Conservation (phyloP, 2,888 invertebrate genomes). For the Melanargia galathea region DNA sequence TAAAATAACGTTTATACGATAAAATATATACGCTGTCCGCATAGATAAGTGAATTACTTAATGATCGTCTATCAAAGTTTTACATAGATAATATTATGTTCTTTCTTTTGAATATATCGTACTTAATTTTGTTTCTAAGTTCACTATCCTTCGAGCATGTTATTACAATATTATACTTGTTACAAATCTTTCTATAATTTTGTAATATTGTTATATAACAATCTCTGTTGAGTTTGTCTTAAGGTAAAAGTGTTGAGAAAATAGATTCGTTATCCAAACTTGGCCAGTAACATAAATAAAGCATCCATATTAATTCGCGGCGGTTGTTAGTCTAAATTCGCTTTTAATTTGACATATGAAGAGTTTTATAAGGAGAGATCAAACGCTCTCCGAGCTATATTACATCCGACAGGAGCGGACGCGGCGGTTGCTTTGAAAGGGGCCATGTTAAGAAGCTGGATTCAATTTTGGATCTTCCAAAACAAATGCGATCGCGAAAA, state of each 20-base stretch:
- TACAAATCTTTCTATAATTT: too few relatives aligned
- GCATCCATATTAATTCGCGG: constrained; percentile 26
- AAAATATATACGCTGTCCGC: neutral
- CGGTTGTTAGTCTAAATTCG: constrained; percentile 35
- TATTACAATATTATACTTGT: neutral
- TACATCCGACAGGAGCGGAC: constrained; percentile 58
- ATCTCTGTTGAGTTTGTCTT: too few relatives aligned
- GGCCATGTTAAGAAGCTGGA: constrained; percentile 43
- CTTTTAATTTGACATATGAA: constrained; percentile 45
- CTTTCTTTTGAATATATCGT: neutral
- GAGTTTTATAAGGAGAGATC: constrained; percentile 64
- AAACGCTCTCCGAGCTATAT: constrained; percentile 67
- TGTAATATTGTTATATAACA: too few relatives aligned
- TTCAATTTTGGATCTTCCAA: constrained; percentile 52
- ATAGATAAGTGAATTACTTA: neutral
- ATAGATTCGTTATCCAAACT: constrained; percentile 1
- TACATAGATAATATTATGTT: neutral
- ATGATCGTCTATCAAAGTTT: neutral
- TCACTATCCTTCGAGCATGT: neutral
- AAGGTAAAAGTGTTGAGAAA: neutral
- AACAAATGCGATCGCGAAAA: constrained; percentile 60
- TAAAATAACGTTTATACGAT: constrained; percentile 11
- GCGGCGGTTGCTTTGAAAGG: constrained; percentile 52
- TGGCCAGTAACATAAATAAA: neutral
- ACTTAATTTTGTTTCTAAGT: neutral